These are phyloP conservation scores for Balearica regulorum DNA, from an alignment of 2,797 vertebrate genomes.

Conservation along the genomic window DNA sequence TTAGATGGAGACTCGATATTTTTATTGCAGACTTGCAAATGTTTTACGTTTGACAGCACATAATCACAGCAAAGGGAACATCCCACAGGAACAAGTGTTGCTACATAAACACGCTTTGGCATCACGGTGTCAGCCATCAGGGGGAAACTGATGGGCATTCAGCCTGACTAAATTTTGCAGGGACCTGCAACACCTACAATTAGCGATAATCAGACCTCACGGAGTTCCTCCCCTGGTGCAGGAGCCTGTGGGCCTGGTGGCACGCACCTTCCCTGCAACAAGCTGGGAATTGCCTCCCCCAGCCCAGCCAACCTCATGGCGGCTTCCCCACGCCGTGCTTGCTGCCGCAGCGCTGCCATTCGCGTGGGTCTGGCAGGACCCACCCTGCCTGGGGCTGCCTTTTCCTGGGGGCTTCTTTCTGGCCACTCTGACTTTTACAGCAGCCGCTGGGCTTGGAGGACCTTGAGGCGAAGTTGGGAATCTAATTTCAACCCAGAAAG, in stretches of 20 bases:
- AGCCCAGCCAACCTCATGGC: not conserved
- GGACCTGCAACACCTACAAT: not conserved
- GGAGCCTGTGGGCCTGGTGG: not conserved
- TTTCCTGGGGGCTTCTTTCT: not conserved
- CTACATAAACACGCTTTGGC: not conserved
- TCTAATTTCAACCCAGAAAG: not conserved
- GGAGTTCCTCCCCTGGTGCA: fast-evolving
- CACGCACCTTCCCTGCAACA: not conserved
- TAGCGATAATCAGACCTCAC: fast-evolving
- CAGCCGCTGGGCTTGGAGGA: not conserved
- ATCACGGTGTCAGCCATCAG: fast-evolving
- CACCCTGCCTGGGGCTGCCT: not conserved
- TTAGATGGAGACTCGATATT: not conserved
- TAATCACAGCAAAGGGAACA: not conserved
- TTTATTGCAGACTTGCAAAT: not conserved
- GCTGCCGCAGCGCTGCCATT: fast-evolving
- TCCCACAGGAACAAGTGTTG: not conserved
- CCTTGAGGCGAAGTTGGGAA: not conserved
- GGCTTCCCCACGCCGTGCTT: fast-evolving
- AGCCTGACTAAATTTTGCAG: not conserved
- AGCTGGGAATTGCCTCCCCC: not conserved
- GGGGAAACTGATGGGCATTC: fast-evolving
- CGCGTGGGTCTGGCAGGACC: fast-evolving
- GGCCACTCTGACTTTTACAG: no score
- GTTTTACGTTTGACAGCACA: not conserved